These are phyloP conservation scores for Lithobates sylvaticus DNA, from an alignment of 2,797 vertebrate genomes.

Conservation along the genomic window DNA sequence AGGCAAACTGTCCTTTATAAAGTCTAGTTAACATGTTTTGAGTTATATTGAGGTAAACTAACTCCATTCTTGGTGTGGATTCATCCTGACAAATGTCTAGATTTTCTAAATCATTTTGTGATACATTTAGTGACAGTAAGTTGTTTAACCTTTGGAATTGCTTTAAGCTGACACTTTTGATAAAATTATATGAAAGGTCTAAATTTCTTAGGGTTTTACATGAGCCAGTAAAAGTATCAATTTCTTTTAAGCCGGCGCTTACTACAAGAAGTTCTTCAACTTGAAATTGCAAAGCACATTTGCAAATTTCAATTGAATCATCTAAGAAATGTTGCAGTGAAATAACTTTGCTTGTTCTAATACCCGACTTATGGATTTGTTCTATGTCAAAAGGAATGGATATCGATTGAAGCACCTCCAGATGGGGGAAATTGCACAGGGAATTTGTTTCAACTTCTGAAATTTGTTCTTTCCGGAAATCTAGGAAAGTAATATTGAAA, in stretches of 20 bases:
- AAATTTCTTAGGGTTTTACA: constrained; percentile 6
- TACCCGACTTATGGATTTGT: not conserved
- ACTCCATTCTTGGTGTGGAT: not conserved
- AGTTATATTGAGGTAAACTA: constrained; percentile 6
- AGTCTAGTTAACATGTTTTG: constrained; percentile 15
- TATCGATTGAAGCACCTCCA: constrained; percentile 20
- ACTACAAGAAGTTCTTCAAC: not conserved
- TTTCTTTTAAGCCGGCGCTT: not conserved
- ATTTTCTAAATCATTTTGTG: not conserved
- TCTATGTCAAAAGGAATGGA: not conserved
- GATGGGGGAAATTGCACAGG: constrained; percentile 43
- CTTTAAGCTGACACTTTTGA: not conserved
- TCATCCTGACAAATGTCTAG: constrained; percentile 17
- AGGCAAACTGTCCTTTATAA: constrained; percentile 19
- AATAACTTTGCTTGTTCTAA: constrained; percentile 4
- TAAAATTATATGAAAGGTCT: constrained; percentile 30
- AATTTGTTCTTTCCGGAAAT: not conserved
- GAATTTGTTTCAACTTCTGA: not conserved
- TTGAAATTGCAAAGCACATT: not conserved
- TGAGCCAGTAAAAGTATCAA: constrained; percentile 14
- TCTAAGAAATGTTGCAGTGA: not conserved
- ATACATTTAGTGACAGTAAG: constrained; percentile 12
- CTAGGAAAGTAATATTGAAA: constrained; percentile 13
- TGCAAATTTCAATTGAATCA: constrained; percentile 9
- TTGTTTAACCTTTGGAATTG: constrained; percentile 20